A percentile compares a stretch with the other conserved stretches of the same genome.
Conservation (phyloP, 2,888 invertebrate genomes). For the Parnassius mnemosyne region DNA sequence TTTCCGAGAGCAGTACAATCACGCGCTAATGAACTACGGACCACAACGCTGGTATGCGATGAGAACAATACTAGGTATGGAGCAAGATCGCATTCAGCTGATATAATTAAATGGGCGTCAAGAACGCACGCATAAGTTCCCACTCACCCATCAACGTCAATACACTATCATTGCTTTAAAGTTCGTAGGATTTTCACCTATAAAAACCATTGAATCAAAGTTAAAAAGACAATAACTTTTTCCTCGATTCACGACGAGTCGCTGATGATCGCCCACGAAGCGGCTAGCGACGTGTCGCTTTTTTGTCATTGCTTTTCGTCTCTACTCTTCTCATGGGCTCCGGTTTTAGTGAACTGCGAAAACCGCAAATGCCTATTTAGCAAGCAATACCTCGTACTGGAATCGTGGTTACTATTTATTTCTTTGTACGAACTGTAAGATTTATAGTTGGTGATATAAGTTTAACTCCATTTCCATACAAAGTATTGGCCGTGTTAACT, state of each 20-base stretch:
- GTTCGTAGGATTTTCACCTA: conserved; percentile 47
- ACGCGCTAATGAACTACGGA: too few species aligned
- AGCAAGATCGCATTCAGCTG: conserved; percentile 55
- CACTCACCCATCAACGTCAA: conserved; percentile 67
- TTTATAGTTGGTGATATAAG: too few species aligned
- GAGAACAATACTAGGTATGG: conserved; percentile 69
- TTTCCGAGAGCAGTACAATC: too few species aligned
- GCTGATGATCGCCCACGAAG: conserved; percentile 53
- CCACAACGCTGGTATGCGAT: background rate
- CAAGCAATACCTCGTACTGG: conserved; percentile 53
- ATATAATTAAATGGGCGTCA: conserved; percentile 71
- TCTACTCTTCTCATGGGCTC: conserved; percentile 18
- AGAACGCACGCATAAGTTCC: conserved; percentile 63
- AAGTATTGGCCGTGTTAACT: background rate
- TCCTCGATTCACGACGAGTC: conserved; percentile 59
- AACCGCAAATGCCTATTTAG: conserved; percentile 60
- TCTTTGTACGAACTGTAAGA: conserved; percentile 35
- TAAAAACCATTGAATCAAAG: conserved; percentile 13
- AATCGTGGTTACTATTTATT: conserved; percentile 46
- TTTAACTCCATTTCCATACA: background rate
- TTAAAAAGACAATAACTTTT: conserved; percentile 70
- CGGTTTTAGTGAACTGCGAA: conserved; percentile 52
- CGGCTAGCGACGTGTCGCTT: conserved; percentile 1
- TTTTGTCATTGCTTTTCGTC: conserved; percentile 14
- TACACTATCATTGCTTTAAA: conserved; percentile 72